Evolutionary conservation across 2,888 invertebrate species (phyloP).

Genomic region (Pemphredon lugubris): DNA sequence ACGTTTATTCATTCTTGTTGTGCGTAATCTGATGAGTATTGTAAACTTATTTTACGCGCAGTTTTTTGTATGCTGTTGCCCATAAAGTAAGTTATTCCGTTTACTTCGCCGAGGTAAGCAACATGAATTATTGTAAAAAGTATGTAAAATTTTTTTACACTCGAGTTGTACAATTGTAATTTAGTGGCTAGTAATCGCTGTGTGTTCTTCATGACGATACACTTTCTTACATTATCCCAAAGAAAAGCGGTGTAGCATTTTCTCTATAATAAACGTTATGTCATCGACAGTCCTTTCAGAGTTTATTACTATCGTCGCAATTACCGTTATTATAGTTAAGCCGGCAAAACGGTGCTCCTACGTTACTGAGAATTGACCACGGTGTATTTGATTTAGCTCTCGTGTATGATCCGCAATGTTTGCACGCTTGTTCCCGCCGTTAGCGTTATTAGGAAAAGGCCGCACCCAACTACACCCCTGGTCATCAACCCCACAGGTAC

Average conservation of each 20-base stretch:
- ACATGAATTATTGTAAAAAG: conserved; percentile 63
- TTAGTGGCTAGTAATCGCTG: conserved; percentile 68
- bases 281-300: conserved; percentile 44
- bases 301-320: conserved; percentile 12
- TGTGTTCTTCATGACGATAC: conserved; percentile 69
- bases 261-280: conserved; percentile 74
- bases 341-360: too few relatives aligned
- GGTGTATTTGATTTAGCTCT: conserved; percentile 21
- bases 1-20: conserved; percentile 16
- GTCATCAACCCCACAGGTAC: conserved; percentile 59
- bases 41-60: conserved; percentile 31
- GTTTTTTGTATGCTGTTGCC: conserved; percentile 50
- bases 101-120: conserved; percentile 36
- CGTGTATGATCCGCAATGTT: conserved; percentile 34
- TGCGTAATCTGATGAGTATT: conserved; percentile 22
- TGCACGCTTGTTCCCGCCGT: conserved; percentile 31
- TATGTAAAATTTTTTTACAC: conserved; percentile 75
- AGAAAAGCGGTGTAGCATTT: conserved; percentile 76
- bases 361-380: background rate
- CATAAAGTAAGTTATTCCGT: conserved; percentile 50
- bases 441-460: conserved; percentile 59
- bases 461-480: conserved; percentile 64
- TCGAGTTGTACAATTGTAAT: conserved; percentile 76
- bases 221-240: conserved; percentile 77
- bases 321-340: too few relatives aligned